Evolutionary conservation across 2,888 invertebrate species (phyloP).

Genomic region (Bombyx huttoni): DNA sequence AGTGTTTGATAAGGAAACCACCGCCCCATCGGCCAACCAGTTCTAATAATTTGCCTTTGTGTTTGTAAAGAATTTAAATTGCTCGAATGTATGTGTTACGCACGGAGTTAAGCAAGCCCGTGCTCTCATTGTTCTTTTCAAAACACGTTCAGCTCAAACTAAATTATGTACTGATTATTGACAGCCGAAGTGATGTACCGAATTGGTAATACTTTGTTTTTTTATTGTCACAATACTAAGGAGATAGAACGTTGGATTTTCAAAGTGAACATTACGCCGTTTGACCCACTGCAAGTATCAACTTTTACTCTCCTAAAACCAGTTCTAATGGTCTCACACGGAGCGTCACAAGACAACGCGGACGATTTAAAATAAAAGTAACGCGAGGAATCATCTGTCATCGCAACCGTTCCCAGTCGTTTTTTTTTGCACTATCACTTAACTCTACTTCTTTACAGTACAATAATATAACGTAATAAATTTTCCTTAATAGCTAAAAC

Average conservation of each 20-base stretch:
- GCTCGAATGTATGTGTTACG: not conserved
- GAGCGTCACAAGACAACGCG: conserved; percentile 24
- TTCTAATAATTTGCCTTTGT: conserved; percentile 18
- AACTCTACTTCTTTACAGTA: conserved; percentile 54
- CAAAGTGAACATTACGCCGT: not conserved
- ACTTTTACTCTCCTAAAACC: conserved; percentile 1
- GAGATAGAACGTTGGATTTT: not conserved
- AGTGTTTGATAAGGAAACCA: conserved; percentile 30
- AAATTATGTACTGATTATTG: no score
- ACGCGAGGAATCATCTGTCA: conserved; percentile 12
- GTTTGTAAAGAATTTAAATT: conserved; percentile 2
- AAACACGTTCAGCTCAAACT: no score
- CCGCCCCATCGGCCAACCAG: conserved; percentile 24
- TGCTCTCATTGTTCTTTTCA: not conserved
- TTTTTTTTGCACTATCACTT: conserved; percentile 61
- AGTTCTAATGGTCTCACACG: conserved; percentile 18
- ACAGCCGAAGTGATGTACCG: no score
- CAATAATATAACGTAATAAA: conserved; percentile 61
- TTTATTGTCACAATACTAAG: not conserved
- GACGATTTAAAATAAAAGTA: conserved; percentile 20
- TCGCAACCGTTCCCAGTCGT: conserved; percentile 66
- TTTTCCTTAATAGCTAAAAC: conserved; percentile 48
- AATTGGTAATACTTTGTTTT: no score
- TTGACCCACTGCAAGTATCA: not conserved
- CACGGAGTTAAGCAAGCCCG: not conserved